Conservation (phyloP, 2,888 invertebrate genomes). For the Holacanthella duospinosa region DNA sequence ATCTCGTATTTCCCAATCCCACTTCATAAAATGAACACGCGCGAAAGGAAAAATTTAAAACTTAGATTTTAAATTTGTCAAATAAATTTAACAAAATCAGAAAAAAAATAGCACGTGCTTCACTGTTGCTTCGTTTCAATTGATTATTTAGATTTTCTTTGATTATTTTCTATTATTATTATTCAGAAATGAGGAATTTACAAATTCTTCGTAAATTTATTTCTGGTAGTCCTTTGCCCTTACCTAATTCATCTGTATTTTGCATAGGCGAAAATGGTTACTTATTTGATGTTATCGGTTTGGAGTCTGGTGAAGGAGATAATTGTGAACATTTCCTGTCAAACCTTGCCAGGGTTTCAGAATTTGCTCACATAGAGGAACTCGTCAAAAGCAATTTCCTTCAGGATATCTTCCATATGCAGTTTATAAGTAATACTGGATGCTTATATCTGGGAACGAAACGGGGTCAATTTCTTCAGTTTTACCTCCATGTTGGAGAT, state of each 20-base stretch:
- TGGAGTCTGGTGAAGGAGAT: neutral
- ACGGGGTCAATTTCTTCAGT: slow-evolving; percentile 22
- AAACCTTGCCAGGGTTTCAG: neutral
- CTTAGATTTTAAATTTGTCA: neutral
- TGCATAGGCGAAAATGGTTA: slow-evolving; percentile 25
- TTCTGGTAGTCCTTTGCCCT: neutral
- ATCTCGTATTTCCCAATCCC: neutral
- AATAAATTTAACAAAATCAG: neutral
- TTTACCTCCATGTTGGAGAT: slow-evolving; percentile 10
- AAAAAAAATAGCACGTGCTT: neutral
- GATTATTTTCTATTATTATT: neutral
- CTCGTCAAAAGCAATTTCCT: slow-evolving; percentile 9
- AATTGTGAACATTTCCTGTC: neutral
- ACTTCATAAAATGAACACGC: neutral
- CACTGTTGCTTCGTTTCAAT: neutral
- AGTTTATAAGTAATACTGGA: slow-evolving; percentile 21
- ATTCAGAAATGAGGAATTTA: slow-evolving; percentile 26
- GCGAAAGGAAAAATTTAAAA: neutral
- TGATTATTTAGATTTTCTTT: neutral
- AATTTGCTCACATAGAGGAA: slow-evolving; percentile 8
- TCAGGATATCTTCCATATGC: slow-evolving; percentile 17
- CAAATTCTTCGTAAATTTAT: slow-evolving; percentile 19
- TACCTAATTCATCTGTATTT: slow-evolving; percentile 8
- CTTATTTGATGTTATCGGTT: slow-evolving; percentile 9
- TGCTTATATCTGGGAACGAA: slow-evolving; percentile 17